A percentile compares a stretch with the other conserved stretches of the same genome.
phyloP scores from a whole-genome alignment of 1,140 invertebrate species.

The Pachypeltis micranthus region DNA sequence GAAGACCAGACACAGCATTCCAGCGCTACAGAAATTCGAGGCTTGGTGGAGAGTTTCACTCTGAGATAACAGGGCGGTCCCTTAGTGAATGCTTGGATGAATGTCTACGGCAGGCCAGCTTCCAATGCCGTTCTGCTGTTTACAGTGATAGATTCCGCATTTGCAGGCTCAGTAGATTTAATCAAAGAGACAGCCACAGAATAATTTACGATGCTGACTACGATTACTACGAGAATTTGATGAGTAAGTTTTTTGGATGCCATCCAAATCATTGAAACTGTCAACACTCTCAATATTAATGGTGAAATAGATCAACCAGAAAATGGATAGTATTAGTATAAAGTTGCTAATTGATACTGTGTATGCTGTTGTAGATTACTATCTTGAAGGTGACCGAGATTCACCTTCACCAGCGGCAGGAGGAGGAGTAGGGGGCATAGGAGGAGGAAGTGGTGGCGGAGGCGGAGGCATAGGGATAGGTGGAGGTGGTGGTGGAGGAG shows the following conservation, averaged over 20 bases:
- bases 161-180: constrained; percentile 72
- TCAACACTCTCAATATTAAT: too few species aligned
- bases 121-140: constrained; percentile 74
- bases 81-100: constrained; percentile 80
- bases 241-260: constrained; percentile 30
- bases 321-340: background rate
- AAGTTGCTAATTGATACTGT: background rate
- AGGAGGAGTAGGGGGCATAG: background rate
- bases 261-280: constrained; percentile 5
- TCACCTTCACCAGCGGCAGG: constrained; percentile 1
- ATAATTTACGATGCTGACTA: constrained; percentile 81
- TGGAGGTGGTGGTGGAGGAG: constrained; percentile 13
- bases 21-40: constrained; percentile 74
- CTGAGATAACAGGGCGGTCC: constrained; percentile 72
- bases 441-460: background rate
- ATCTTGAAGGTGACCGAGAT: constrained; percentile 17
- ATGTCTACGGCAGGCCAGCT: constrained; percentile 73
- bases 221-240: constrained; percentile 65
- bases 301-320: too few species aligned
- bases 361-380: constrained; percentile 23
- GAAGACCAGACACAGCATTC: constrained; percentile 74
- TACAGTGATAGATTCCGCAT: constrained; percentile 73
- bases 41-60: constrained; percentile 73
- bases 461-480: background rate
- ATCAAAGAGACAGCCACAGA: constrained; percentile 74